Conservation (phyloP, 2,888 invertebrate genomes). For the Gymnocheta viridis region DNA sequence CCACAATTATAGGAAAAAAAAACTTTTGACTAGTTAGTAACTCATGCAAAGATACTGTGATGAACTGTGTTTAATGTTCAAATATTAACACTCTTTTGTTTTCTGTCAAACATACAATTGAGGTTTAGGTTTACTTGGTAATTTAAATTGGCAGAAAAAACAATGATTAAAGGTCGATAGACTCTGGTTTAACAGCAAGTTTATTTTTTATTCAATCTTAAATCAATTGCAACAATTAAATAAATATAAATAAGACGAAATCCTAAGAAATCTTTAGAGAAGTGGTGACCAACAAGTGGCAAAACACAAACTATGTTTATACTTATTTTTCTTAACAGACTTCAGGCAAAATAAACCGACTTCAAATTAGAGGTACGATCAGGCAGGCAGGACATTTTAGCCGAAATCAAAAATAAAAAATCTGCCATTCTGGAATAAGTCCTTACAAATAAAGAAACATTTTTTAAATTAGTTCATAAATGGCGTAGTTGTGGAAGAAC, state of each 20-base stretch:
- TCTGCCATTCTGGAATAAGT: too few relatives aligned
- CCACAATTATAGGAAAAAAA: conserved; percentile 22
- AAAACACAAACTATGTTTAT: too few relatives aligned
- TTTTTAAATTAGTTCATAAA: too few relatives aligned
- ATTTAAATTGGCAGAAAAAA: background rate
- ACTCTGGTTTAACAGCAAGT: background rate
- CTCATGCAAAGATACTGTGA: conserved; percentile 19
- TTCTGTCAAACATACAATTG: conserved; percentile 16
- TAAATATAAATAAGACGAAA: background rate
- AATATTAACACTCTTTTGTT: conserved; percentile 36
- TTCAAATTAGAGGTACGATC: too few relatives aligned
- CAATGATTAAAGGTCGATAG: conserved; percentile 21
- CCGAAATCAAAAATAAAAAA: too few relatives aligned
- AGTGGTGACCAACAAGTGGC: background rate
- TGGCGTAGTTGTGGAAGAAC: too few relatives aligned
- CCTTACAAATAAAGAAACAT: too few relatives aligned
- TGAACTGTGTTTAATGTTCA: conserved; percentile 33
- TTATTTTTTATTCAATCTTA: background rate
- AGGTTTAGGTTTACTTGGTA: conserved; percentile 19
- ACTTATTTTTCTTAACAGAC: too few relatives aligned
- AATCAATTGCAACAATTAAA: conserved; percentile 6
- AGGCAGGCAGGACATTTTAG: too few relatives aligned
- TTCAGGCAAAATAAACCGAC: too few relatives aligned
- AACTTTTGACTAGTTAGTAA: conserved; percentile 48
- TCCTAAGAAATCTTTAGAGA: background rate